Evolutionary conservation across 2,113 vertebrate species (phyloP).

Genomic region (Herpetotheres cachinnans): DNA sequence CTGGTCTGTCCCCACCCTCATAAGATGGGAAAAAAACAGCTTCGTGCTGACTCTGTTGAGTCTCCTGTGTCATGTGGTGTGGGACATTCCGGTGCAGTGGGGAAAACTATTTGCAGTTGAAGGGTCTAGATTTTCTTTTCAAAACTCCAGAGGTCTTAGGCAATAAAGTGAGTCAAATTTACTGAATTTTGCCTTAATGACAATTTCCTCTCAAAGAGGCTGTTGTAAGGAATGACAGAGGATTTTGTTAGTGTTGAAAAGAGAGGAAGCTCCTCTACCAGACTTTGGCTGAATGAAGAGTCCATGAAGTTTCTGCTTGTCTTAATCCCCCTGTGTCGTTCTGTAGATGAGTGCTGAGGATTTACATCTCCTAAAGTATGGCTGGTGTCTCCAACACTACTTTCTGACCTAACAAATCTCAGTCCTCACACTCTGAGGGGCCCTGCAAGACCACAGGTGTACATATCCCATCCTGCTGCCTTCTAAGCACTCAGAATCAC

Average conservation of each 20-base stretch:
- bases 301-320: not conserved
- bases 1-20: not conserved
- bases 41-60: not conserved
- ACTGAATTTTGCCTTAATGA: not conserved
- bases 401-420: not conserved
- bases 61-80: not conserved
- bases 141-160: not conserved
- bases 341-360: not conserved
- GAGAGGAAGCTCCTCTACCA: not conserved
- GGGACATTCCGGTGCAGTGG: not conserved
- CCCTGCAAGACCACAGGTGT: not conserved
- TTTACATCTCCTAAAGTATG: not conserved
- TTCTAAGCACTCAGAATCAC: not conserved
- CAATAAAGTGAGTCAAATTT: not conserved
- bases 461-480: not conserved
- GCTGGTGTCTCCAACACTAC: not conserved
- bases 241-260: not conserved
- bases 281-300: not conserved
- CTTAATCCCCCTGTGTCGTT: not conserved
- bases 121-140: not conserved
- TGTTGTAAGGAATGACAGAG: not conserved
- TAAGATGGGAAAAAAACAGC: not conserved
- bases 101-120: not conserved
- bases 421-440: not conserved
- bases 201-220: not conserved